phyloP scores from a whole-genome alignment of 2,888 invertebrate species.

The Aplocera efformata region DNA sequence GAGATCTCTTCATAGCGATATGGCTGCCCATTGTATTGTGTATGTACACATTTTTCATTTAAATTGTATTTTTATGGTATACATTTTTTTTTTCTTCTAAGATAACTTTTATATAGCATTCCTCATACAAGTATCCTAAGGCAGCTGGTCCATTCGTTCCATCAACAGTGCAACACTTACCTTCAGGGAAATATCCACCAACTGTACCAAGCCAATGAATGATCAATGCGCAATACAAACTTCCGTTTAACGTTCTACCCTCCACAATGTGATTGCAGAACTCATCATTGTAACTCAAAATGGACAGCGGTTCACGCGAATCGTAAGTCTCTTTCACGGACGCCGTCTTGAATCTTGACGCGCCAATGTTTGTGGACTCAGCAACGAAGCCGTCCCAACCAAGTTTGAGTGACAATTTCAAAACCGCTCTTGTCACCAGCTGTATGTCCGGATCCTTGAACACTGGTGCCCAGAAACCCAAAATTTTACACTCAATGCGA shows the following conservation, averaged over 20 bases:
- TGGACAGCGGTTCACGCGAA: conserved; percentile 1
- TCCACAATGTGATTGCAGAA: not conserved
- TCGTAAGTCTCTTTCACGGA: conserved; percentile 3
- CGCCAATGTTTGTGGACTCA: conserved; percentile 8
- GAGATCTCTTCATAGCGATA: too few relatives aligned
- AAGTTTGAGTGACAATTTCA: conserved; percentile 11
- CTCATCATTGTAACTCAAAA: conserved; percentile 9
- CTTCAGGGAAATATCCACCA: conserved; percentile 9
- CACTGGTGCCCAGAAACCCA: not conserved
- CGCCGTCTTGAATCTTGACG: conserved; percentile 1
- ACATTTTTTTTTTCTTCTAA: too few relatives aligned
- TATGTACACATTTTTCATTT: too few relatives aligned
- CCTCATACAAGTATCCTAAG: too few relatives aligned
- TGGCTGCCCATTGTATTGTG: too few relatives aligned
- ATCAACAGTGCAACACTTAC: not conserved
- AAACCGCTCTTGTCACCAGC: not conserved
- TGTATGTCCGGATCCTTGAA: not conserved
- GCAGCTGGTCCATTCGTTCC: too few relatives aligned
- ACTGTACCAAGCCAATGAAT: not conserved
- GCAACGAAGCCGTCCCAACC: conserved; percentile 6
- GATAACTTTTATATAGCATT: too few relatives aligned
- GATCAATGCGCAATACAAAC: not conserved
- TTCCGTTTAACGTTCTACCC: conserved; percentile 9
- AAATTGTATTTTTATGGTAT: too few relatives aligned
- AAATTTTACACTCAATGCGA: conserved; percentile 6